Conservation (phyloP, 2,797 vertebrate genomes). For the Scolopax bukidnonensis region DNA sequence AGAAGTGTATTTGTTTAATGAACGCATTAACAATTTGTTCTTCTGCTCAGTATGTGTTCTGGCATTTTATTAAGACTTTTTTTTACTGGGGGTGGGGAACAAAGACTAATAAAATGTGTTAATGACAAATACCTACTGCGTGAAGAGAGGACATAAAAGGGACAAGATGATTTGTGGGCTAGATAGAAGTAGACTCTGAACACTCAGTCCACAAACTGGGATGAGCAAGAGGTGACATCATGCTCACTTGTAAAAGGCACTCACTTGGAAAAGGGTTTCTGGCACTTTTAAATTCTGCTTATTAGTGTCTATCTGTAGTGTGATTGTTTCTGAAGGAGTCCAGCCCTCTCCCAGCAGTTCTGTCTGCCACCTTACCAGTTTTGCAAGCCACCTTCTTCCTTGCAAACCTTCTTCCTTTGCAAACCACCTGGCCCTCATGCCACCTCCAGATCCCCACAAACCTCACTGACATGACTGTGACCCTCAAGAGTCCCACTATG, state of each 20-base stretch:
- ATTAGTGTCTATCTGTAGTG: neutral
- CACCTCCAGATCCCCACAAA: neutral
- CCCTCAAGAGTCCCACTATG: neutral
- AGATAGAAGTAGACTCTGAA: neutral
- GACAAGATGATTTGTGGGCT: conserved; percentile 5
- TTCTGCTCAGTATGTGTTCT: conserved; percentile 33
- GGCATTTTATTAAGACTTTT: conserved; percentile 27
- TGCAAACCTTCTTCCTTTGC: neutral
- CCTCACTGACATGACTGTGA: neutral
- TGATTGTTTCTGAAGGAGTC: neutral
- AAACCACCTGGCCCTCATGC: neutral
- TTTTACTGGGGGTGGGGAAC: neutral
- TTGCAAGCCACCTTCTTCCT: neutral
- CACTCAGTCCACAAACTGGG: neutral
- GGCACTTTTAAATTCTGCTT: neutral
- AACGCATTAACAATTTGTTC: conserved; percentile 41
- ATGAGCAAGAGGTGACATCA: neutral
- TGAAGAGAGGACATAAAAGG: neutral
- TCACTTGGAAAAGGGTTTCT: neutral
- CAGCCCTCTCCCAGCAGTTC: neutral
- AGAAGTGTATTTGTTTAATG: conserved; percentile 57
- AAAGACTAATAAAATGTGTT: conserved; percentile 34
- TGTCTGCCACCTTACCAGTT: neutral
- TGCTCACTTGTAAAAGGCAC: neutral
- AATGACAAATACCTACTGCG: conserved; percentile 30